phyloP scores from a whole-genome alignment of 1,140 invertebrate genomes.

The Metopolophium dirhodum region DNA sequence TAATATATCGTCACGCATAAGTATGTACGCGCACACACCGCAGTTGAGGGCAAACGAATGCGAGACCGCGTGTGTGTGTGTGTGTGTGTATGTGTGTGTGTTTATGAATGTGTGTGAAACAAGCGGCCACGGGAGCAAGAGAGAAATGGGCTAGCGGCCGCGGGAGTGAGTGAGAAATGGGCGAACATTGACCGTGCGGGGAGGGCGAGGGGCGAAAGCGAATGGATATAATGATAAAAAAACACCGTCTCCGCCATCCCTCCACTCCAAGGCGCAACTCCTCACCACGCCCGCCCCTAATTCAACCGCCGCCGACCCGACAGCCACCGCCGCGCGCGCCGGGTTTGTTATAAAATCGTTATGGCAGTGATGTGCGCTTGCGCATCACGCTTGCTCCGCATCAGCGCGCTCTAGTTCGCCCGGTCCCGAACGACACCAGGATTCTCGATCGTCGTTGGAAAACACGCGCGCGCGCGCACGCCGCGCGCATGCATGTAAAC shows the following conservation, averaged over 20 bases:
- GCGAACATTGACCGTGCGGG: background rate
- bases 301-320: background rate
- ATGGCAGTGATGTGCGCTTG: slow-evolving; percentile 28
- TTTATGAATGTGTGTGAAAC: background rate
- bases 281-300: background rate
- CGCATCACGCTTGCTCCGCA: background rate
- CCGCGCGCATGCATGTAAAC: background rate
- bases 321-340: background rate
- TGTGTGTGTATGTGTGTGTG: background rate
- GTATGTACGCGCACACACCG: slow-evolving; percentile 17
- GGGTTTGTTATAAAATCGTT: slow-evolving; percentile 36
- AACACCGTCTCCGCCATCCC: background rate
- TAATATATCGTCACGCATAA: background rate
- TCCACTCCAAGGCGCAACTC: background rate
- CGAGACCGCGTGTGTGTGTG: background rate
- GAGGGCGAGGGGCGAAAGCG: background rate
- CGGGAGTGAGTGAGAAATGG: background rate
- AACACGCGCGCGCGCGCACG: background rate
- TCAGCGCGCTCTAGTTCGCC: background rate
- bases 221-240: slow-evolving; percentile 38
- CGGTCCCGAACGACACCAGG: background rate
- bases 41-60: background rate
- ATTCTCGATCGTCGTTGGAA: background rate
- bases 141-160: background rate
- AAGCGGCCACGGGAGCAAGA: too few species aligned